Evolutionary conservation across 1,140 invertebrate genomes (phyloP).

Genomic region (Saccostrea cuccullata): DNA sequence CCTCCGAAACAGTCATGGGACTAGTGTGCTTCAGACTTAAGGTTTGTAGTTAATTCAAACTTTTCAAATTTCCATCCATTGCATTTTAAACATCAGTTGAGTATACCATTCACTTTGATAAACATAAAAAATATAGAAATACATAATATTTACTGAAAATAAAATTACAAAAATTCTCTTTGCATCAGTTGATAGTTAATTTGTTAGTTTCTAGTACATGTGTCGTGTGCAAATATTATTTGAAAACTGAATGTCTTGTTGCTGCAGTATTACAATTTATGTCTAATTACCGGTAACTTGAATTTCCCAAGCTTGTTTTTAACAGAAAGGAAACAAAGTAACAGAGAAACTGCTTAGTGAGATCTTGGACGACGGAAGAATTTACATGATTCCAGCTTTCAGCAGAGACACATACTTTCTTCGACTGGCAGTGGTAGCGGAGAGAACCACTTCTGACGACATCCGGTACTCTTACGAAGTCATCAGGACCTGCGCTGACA

Average conservation of each 20-base stretch:
- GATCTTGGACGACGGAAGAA: constrained; percentile 58
- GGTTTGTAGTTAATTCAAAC: constrained; percentile 80
- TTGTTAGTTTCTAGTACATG: no score
- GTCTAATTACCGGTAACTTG: no score
- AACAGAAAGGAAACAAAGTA: constrained; percentile 42
- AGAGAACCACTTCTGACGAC: constrained; percentile 63
- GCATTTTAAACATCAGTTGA: no score
- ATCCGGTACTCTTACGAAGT: constrained; percentile 58
- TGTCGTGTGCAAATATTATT: no score
- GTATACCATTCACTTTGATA: no score
- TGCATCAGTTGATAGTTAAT: no score
- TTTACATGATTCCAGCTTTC: constrained; percentile 65
- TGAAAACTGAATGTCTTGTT: no score
- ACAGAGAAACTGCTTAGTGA: constrained; percentile 61
- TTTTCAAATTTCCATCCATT: neutral
- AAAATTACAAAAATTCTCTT: no score
- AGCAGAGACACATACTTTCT: constrained; percentile 61
- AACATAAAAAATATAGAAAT: no score
- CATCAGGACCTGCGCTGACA: constrained; percentile 56
- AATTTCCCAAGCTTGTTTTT: no score
- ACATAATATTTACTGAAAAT: no score
- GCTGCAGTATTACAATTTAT: no score
- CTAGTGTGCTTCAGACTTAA: constrained; percentile 93
- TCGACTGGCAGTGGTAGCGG: constrained; percentile 63
- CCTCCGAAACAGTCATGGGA: constrained; percentile 94